Evolutionary conservation across 2,113 vertebrate genomes (phyloP).

Genomic region (Rhea pennata): DNA sequence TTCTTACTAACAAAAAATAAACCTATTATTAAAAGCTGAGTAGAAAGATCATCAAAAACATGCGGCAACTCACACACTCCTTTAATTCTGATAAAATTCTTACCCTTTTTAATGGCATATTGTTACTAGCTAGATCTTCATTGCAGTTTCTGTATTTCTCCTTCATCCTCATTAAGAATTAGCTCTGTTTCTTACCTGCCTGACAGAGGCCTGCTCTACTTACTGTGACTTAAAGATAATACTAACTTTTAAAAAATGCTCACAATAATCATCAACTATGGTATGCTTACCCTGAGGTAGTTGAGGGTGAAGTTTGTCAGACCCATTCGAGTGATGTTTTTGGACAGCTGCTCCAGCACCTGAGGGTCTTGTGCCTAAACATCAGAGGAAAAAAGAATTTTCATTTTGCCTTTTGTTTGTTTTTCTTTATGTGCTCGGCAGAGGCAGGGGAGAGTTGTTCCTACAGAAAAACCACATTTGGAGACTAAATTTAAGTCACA

Average conservation of each 20-base stretch:
- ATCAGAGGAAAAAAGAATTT: conserved; percentile 37
- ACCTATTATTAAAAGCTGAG: neutral
- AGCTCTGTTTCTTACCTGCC: conserved; percentile 38
- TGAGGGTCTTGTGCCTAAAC: conserved; percentile 98
- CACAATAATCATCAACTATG: neutral
- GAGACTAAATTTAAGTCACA: neutral
- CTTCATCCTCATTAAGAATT: neutral
- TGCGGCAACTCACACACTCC: neutral
- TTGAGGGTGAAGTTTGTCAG: conserved; percentile 99
- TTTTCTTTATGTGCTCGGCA: neutral
- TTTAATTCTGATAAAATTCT: neutral
- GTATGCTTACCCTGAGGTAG: conserved; percentile 98
- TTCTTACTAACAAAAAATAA: conserved; percentile 3
- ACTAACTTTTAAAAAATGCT: conserved; percentile 42
- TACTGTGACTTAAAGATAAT: conserved; percentile 28
- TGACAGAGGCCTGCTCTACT: neutral
- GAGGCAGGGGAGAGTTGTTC: neutral
- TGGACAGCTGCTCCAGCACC: conserved; percentile 98
- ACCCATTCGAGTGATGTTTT: conserved; percentile 99
- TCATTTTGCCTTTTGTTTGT: conserved; percentile 38
- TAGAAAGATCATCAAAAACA: neutral
- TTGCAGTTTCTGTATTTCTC: neutral
- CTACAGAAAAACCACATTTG: neutral
- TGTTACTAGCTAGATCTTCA: neutral
- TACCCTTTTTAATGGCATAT: neutral